A percentile compares a stretch with the other conserved stretches of the same genome.
Evolutionary conservation across 2,113 vertebrate genomes (phyloP).

Genomic region (Melanocharis versteri): DNA sequence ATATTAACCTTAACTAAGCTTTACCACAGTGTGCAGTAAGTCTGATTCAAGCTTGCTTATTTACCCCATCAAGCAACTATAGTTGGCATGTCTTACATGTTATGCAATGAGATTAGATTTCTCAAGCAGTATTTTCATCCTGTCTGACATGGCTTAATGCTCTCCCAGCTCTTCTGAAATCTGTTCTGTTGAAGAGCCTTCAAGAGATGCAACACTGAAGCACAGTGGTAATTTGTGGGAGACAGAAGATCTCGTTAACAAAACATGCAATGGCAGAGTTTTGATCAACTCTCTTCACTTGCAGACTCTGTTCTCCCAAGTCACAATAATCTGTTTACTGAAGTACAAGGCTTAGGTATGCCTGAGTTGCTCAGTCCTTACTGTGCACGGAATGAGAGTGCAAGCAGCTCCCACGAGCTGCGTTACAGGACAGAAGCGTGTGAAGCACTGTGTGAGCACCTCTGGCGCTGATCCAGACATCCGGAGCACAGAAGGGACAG

Average conservation of each 20-base stretch:
- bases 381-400: neutral
- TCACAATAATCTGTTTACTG: neutral
- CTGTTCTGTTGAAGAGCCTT: neutral
- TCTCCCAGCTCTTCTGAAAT: constrained; percentile 34
- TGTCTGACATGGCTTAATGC: neutral
- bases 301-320: neutral
- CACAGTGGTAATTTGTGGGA: neutral
- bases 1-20: neutral
- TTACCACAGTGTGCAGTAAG: neutral
- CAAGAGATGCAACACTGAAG: neutral
- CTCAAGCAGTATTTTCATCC: constrained; percentile 16
- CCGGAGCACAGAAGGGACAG: neutral
- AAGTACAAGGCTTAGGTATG: neutral
- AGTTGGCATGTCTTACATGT: neutral
- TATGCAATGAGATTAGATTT: constrained; percentile 20
- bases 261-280: neutral
- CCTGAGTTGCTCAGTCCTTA: neutral
- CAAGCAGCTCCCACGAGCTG: neutral
- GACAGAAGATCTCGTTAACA: neutral
- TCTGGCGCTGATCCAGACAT: neutral
- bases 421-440: neutral
- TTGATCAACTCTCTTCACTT: neutral
- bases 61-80: neutral
- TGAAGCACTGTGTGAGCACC: neutral
- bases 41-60: neutral